Evolutionary conservation across 2,113 vertebrate genomes (phyloP).

Genomic region (Leucopsar rothschildi): DNA sequence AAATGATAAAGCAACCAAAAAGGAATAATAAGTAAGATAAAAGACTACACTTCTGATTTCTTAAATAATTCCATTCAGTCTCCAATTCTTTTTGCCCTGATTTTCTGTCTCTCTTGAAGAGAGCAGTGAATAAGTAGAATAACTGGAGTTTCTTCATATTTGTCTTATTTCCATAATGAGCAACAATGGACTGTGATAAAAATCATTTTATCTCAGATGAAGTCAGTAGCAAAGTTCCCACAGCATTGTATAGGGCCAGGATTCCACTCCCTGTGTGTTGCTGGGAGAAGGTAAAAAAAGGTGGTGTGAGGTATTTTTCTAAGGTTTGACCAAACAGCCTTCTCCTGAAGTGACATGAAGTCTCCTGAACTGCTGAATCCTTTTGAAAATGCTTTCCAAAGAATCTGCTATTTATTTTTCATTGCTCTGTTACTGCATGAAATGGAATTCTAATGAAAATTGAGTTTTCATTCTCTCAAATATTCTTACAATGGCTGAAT

Average conservation of each 20-base stretch:
- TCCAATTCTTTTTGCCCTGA: neutral
- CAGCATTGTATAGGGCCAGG: accelerated
- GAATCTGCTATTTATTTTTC: neutral
- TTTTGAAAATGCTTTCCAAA: neutral
- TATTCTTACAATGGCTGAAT: neutral
- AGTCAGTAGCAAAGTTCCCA: neutral
- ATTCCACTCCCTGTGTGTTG: neutral
- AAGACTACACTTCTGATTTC: neutral
- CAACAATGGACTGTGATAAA: neutral
- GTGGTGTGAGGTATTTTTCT: neutral
- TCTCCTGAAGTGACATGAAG: neutral
- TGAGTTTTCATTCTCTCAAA: neutral
- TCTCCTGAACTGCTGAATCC: neutral
- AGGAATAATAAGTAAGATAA: neutral
- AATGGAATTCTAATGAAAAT: neutral
- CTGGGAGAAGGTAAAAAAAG: neutral
- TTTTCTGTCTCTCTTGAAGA: neutral
- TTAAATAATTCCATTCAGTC: neutral
- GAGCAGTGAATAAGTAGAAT: neutral
- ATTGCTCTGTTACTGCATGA: neutral
- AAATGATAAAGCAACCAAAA: neutral
- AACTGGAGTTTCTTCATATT: neutral
- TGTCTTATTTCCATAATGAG: neutral
- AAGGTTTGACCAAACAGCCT: neutral
- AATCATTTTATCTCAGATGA: neutral